Evolutionary conservation across 2,797 vertebrate genomes (phyloP).

Genomic region (Gouania willdenowi): DNA sequence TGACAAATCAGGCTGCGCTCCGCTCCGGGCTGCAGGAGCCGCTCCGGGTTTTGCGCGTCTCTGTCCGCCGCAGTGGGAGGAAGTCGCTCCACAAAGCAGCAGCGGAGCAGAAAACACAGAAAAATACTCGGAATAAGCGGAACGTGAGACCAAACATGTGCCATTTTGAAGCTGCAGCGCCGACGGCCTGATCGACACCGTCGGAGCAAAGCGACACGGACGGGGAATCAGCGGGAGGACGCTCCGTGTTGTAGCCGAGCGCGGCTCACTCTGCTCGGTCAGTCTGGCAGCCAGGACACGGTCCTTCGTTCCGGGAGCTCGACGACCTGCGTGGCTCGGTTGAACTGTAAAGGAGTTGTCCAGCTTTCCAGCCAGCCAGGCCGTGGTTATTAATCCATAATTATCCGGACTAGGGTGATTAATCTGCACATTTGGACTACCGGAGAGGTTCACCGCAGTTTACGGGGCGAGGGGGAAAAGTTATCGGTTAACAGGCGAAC

Average conservation of each 20-base stretch:
- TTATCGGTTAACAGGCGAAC: background rate
- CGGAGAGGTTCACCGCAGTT: background rate
- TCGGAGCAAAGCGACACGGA: background rate
- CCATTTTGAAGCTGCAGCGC: slow-evolving; percentile 1
- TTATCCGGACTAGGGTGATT: too few relatives aligned
- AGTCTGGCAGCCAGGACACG: slow-evolving; percentile 21
- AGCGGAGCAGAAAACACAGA: slow-evolving; percentile 12
- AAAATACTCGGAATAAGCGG: slow-evolving; percentile 3
- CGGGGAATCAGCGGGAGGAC: background rate
- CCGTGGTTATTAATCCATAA: too few relatives aligned
- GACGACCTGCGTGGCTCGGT: slow-evolving; percentile 10
- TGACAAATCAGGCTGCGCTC: background rate
- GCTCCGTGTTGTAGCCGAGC: background rate
- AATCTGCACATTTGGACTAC: background rate
- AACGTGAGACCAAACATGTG: slow-evolving; percentile 4
- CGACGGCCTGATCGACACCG: background rate
- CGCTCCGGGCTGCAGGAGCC: slow-evolving; percentile 25
- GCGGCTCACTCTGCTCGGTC: slow-evolving; percentile 9
- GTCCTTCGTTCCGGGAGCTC: slow-evolving; percentile 4
- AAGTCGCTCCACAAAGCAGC: slow-evolving; percentile 70
- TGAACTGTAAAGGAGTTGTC: too few relatives aligned
- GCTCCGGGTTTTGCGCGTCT: slow-evolving; percentile 61
- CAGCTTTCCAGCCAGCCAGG: too few relatives aligned
- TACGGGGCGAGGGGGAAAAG: background rate
- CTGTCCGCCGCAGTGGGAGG: slow-evolving; percentile 69